A percentile compares a stretch with the other conserved stretches of the same genome.
phyloP scores from a whole-genome alignment of 1,140 invertebrate species.

The Bombus balteatus region DNA sequence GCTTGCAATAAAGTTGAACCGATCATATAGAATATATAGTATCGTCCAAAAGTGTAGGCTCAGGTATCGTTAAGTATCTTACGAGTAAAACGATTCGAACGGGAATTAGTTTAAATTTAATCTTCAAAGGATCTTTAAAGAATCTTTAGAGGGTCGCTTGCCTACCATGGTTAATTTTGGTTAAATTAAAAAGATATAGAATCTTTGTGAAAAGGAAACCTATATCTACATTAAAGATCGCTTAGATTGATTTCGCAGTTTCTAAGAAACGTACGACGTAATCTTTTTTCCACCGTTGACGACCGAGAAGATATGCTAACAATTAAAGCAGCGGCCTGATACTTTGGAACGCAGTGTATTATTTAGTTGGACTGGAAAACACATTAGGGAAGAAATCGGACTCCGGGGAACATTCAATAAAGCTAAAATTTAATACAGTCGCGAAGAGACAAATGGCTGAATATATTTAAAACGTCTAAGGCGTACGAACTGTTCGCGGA shows the following conservation, averaged over 20 bases:
- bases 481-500: neutral
- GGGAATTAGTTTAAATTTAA: too few species aligned
- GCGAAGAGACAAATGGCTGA: neutral
- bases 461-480: conserved; percentile 3
- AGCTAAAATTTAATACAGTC: neutral
- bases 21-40: too few species aligned
- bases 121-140: too few species aligned
- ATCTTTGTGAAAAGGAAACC: neutral
- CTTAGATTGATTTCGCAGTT: neutral
- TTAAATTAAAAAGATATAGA: neutral
- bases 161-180: neutral
- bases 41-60: neutral
- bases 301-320: neutral
- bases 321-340: neutral
- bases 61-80: too few species aligned
- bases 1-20: neutral
- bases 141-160: neutral
- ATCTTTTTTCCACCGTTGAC: neutral
- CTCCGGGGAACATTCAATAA: neutral
- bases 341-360: neutral
- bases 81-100: too few species aligned
- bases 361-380: neutral
- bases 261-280: neutral
- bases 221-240: neutral
- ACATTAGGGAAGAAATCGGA: neutral